Percentiles rank a stretch among this genome's conserved stretches.
Evolutionary conservation across 2,888 invertebrate genomes (phyloP).

Genomic region (Clivina fossor): DNA sequence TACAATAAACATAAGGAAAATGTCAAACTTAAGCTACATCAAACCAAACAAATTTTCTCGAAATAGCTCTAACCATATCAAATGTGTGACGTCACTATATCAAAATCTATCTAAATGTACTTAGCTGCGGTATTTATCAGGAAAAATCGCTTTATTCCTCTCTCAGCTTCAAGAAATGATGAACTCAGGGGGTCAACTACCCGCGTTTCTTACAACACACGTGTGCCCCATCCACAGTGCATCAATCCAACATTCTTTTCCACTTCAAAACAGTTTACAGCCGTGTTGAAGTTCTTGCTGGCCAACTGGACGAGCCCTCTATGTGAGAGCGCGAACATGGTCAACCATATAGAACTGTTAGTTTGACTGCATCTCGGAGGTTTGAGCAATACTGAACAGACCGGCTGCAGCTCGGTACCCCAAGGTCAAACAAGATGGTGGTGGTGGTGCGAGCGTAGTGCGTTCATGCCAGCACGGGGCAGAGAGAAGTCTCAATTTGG

Average conservation of each 20-base stretch:
- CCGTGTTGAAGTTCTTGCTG: slow-evolving; percentile 42
- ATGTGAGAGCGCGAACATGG: slow-evolving; percentile 51
- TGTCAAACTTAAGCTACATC: too few species aligned
- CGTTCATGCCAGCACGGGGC: slow-evolving; percentile 28
- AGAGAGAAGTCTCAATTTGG: slow-evolving; percentile 32
- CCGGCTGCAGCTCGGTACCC: slow-evolving; percentile 45
- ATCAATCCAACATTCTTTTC: too few species aligned
- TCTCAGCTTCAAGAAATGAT: slow-evolving; percentile 19
- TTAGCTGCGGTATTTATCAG: too few species aligned
- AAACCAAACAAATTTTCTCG: too few species aligned
- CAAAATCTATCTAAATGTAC: too few species aligned
- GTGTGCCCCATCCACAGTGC: slow-evolving; percentile 24
- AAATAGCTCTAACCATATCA: too few species aligned
- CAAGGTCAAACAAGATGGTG: slow-evolving; percentile 51
- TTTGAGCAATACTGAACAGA: slow-evolving; percentile 38
- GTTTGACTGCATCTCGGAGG: slow-evolving; percentile 23
- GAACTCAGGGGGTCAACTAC: slow-evolving; percentile 58
- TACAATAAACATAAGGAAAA: too few species aligned
- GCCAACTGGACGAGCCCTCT: slow-evolving; percentile 53
- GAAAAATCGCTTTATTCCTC: too few species aligned
- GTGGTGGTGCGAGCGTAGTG: slow-evolving; percentile 49
- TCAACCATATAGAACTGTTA: slow-evolving; percentile 45
- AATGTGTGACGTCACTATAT: too few species aligned
- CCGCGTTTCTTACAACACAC: slow-evolving; percentile 43
- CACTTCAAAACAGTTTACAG: too few species aligned